These are phyloP conservation scores for Drosophila bunnanda DNA, from an alignment of 2,888 invertebrate genomes.

Conservation along the genomic window DNA sequence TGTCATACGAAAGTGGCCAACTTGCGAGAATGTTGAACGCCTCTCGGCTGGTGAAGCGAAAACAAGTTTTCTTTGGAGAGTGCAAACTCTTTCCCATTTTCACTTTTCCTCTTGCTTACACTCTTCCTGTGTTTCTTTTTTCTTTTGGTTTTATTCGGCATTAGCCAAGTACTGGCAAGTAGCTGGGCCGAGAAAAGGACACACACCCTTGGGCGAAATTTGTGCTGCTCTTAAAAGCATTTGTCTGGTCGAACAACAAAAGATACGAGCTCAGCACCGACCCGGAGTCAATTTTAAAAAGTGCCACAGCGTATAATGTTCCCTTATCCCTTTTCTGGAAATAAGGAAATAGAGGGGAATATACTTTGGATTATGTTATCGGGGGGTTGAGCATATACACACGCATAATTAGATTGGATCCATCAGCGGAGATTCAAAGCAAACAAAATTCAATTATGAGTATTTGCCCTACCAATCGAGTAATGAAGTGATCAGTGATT, in stretches of 20 bases:
- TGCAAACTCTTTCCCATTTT: slow-evolving; percentile 6
- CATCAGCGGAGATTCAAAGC: slow-evolving; percentile 38
- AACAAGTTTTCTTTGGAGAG: slow-evolving; percentile 51
- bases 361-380: slow-evolving; percentile 33
- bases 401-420: slow-evolving; percentile 44
- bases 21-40: slow-evolving; percentile 64
- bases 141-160: slow-evolving; percentile 41
- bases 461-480: slow-evolving; percentile 4
- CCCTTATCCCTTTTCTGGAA: slow-evolving; percentile 24
- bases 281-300: slow-evolving; percentile 68
- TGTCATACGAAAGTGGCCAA: slow-evolving; percentile 61
- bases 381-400: not conserved
- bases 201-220: slow-evolving; percentile 73
- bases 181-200: slow-evolving; percentile 64
- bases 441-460: slow-evolving; percentile 50
- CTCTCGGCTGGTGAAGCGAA: slow-evolving; percentile 56
- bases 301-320: slow-evolving; percentile 49
- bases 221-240: slow-evolving; percentile 72
- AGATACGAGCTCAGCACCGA: slow-evolving; percentile 23
- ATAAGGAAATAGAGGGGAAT: slow-evolving; percentile 17
- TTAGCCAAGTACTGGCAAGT: slow-evolving; percentile 54
- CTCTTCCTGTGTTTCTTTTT: slow-evolving; percentile 25
- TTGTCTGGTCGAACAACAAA: slow-evolving; percentile 58
- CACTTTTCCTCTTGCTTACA: slow-evolving; percentile 15
- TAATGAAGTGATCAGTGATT: slow-evolving; percentile 11